A percentile compares a stretch with the other conserved stretches of the same genome.
Evolutionary conservation across 2,888 invertebrate species (phyloP).

Genomic region (Neoscelio sp.): DNA sequence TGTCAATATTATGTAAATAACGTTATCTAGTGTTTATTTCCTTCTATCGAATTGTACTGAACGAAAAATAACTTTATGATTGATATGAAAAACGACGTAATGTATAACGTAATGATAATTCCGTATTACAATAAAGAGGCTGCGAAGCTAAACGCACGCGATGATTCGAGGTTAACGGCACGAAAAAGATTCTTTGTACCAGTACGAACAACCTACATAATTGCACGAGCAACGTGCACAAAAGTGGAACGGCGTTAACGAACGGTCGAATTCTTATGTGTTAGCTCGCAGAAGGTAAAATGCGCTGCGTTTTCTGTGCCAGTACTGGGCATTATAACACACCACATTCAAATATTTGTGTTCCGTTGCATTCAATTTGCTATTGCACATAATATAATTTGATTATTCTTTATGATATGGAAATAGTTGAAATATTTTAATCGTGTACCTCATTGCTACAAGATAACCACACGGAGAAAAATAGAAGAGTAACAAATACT

Average conservation of each 20-base stretch:
- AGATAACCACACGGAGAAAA: no score
- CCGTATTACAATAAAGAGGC: constrained; percentile 66
- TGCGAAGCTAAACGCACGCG: constrained; percentile 69
- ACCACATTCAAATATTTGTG: neutral
- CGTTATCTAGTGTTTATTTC: no score
- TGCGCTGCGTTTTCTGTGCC: constrained; percentile 30
- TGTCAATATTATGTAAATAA: no score
- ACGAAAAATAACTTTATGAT: constrained; percentile 37
- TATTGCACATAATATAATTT: no score
- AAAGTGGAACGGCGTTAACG: constrained; percentile 80
- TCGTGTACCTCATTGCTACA: no score
- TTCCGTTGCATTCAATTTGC: no score
- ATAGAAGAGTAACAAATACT: no score
- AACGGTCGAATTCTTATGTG: constrained; percentile 77
- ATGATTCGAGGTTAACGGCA: constrained; percentile 73
- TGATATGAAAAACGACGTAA: constrained; percentile 53
- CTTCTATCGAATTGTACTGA: no score
- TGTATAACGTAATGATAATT: constrained; percentile 64
- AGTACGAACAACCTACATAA: constrained; percentile 80
- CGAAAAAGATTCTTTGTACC: constrained; percentile 70
- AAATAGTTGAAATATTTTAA: no score
- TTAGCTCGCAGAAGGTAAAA: constrained; percentile 44
- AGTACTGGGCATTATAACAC: neutral
- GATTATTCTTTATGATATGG: no score
- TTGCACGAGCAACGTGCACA: constrained; percentile 76